Evolutionary conservation across 2,888 invertebrate species (phyloP).

Genomic region (Seira ritae): DNA sequence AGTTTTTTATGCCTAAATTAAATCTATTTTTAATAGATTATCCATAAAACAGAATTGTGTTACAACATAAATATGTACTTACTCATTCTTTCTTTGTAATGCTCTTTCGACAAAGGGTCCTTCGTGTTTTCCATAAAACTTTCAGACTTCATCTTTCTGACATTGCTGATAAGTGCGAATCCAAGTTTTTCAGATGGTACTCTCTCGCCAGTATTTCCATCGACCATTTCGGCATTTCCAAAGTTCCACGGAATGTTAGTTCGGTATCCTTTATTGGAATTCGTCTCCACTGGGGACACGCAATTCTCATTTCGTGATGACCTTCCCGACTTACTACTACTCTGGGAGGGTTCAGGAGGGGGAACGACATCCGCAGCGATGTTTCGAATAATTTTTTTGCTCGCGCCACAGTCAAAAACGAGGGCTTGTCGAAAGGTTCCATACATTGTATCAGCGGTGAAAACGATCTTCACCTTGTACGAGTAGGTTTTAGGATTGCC

Average conservation of each 20-base stretch:
- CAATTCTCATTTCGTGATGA: conserved; percentile 52
- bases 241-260: conserved; percentile 72
- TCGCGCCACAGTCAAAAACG: conserved; percentile 84
- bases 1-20: too few relatives aligned
- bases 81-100: conserved; percentile 73
- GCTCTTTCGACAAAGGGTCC: conserved; percentile 64
- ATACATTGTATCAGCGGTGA: conserved; percentile 82
- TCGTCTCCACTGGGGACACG: conserved; percentile 55
- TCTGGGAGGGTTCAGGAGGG: conserved; percentile 75
- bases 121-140: conserved; percentile 51
- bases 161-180: conserved; percentile 69
- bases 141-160: conserved; percentile 21
- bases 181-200: conserved; percentile 70
- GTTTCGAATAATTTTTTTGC: conserved; percentile 81
- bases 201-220: conserved; percentile 67
- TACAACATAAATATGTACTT: conserved; percentile 43
- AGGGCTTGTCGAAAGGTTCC: conserved; percentile 87
- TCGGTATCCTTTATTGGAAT: conserved; percentile 21
- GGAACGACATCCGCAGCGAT: conserved; percentile 87
- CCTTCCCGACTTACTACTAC: conserved; percentile 74
- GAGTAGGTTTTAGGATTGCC: conserved; percentile 68
- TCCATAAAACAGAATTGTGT: too few relatives aligned
- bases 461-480: conserved; percentile 79
- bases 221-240: conserved; percentile 72
- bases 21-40: too few relatives aligned